phyloP scores from a whole-genome alignment of 2,797 vertebrate species.

The Scyliorhinus canicula region DNA sequence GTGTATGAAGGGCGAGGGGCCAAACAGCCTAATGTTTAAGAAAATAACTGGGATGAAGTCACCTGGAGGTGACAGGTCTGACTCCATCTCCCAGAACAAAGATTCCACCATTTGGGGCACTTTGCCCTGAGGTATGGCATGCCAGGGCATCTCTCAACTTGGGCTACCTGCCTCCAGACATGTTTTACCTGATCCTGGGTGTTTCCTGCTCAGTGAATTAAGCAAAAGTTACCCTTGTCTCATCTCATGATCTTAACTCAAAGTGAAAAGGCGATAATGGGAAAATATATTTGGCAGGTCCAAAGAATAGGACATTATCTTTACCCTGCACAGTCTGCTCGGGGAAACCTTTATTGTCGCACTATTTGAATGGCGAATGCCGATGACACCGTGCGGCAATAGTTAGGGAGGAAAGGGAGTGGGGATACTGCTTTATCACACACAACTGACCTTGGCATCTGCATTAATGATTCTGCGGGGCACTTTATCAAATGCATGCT shows the following conservation, averaged over 20 bases:
- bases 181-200: not conserved
- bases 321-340: not conserved
- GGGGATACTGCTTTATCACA: not conserved
- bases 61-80: too few species aligned
- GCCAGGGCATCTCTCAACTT: too few species aligned
- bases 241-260: not conserved
- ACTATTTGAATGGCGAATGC: not conserved
- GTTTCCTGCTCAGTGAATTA: not conserved
- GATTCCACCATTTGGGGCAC: too few species aligned
- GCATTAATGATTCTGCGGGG: not conserved
- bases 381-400: not conserved
- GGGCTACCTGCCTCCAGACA: too few species aligned
- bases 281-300: not conserved
- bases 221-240: not conserved
- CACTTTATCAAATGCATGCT: not conserved
- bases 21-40: too few species aligned
- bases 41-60: too few species aligned
- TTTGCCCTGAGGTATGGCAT: too few species aligned
- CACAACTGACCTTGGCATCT: not conserved
- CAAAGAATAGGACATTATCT: not conserved
- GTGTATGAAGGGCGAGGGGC: too few species aligned
- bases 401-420: not conserved
- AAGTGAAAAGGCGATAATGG: not conserved
- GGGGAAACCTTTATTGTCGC: not conserved
- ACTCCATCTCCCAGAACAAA: too few species aligned